Conservation (phyloP, 2,113 vertebrate genomes). For the Ophthalmolycus amberensis region DNA sequence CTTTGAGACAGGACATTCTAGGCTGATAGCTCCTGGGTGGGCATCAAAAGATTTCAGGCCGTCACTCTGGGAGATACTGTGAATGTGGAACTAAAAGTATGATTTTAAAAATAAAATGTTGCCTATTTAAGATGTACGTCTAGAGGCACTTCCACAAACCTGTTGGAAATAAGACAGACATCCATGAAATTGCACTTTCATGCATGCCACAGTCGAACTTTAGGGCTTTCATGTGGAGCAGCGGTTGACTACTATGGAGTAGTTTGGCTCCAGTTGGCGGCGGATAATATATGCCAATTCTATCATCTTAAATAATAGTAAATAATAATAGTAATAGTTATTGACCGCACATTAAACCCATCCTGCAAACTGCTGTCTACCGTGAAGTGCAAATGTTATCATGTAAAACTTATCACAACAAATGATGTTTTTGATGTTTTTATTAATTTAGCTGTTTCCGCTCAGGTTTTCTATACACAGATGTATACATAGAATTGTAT, state of each 20-base stretch:
- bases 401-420: neutral
- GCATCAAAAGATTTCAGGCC: slow-evolving; percentile 21
- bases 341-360: neutral
- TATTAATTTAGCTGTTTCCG: neutral
- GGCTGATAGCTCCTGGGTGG: slow-evolving; percentile 28
- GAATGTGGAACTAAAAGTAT: slow-evolving; percentile 9
- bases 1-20: slow-evolving; percentile 37
- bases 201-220: neutral
- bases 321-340: neutral
- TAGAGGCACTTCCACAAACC: neutral
- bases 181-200: neutral
- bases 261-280: neutral
- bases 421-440: neutral
- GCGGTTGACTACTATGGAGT: neutral
- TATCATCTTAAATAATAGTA: neutral
- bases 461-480: neutral
- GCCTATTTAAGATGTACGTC: slow-evolving; percentile 1
- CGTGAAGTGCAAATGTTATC: no score
- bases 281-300: neutral
- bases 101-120: slow-evolving; percentile 1
- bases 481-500: neutral
- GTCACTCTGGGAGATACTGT: neutral
- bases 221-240: neutral
- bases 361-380: no score
- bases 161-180: slow-evolving; percentile 3